Conservation (phyloP, 2,797 vertebrate genomes). For the Microctenopoma lineatum region DNA sequence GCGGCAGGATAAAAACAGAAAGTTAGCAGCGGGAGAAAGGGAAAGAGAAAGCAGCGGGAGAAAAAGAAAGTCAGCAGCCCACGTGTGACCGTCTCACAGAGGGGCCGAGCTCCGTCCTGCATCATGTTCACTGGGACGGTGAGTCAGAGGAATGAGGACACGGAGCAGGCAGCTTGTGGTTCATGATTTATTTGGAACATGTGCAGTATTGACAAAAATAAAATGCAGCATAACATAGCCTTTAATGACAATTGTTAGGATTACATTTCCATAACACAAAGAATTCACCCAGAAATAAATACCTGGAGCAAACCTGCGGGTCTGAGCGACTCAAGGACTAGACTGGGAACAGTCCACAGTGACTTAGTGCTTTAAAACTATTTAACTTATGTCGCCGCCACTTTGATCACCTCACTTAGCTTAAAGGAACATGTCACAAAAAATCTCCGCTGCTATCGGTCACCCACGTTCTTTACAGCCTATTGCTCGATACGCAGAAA, state of each 20-base stretch:
- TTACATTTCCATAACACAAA: slow-evolving; percentile 36
- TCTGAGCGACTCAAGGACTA: background rate
- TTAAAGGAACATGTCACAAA: slow-evolving; percentile 12
- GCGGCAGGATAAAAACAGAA: too few relatives aligned
- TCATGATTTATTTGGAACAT: slow-evolving; percentile 77
- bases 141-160: background rate
- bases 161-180: background rate
- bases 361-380: slow-evolving; percentile 46
- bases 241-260: slow-evolving; percentile 17
- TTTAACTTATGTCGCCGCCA: slow-evolving; percentile 6
- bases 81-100: too few relatives aligned
- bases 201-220: slow-evolving; percentile 61
- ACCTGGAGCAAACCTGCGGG: slow-evolving; percentile 37
- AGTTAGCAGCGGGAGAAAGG: too few relatives aligned
- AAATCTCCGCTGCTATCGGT: background rate
- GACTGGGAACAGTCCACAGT: slow-evolving; percentile 22
- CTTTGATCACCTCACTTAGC: slow-evolving; percentile 1
- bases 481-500: background rate
- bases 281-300: slow-evolving; percentile 45
- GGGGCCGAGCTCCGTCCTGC: too few relatives aligned
- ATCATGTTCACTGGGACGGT: too few relatives aligned
- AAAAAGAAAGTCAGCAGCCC: too few relatives aligned
- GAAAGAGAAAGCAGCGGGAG: too few relatives aligned
- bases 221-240: slow-evolving; percentile 52
- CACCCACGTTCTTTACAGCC: background rate